These are phyloP conservation scores for Andricus curvator DNA, from an alignment of 2,888 invertebrate species.

Conservation along the genomic window DNA sequence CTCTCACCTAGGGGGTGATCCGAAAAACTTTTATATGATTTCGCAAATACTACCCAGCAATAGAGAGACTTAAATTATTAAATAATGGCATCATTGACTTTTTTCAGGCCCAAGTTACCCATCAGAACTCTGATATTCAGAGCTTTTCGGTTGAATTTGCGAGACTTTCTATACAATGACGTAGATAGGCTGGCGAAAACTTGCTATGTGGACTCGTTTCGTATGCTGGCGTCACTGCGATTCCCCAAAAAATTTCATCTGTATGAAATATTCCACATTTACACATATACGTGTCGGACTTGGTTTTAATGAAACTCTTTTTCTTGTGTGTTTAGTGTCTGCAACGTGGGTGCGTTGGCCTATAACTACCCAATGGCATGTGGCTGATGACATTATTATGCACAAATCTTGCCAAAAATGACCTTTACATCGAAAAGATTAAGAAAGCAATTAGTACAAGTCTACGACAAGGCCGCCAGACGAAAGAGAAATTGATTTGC, in stretches of 20 bases:
- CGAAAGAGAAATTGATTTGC: not conserved
- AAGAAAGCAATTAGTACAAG: not conserved
- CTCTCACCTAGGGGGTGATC: conserved; percentile 47
- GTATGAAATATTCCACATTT: not conserved
- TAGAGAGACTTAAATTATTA: not conserved
- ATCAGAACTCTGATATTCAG: not conserved
- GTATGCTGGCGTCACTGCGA: conserved; percentile 4
- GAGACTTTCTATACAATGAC: not conserved
- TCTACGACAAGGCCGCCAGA: not conserved
- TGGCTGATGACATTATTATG: conserved; percentile 17
- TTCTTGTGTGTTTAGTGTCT: not conserved
- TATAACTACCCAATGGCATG: conserved; percentile 12
- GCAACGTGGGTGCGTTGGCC: not conserved
- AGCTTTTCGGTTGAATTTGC: not conserved
- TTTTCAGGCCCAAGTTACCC: not conserved
- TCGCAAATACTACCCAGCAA: not conserved
- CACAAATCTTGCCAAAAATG: not conserved
- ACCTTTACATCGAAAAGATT: not conserved
- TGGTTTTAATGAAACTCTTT: not conserved
- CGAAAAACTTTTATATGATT: not conserved
- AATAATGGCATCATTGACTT: not conserved
- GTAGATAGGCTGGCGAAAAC: not conserved
- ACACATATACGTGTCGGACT: not conserved
- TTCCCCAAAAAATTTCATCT: not conserved
- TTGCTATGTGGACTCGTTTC: not conserved